phyloP scores from a whole-genome alignment of 2,888 invertebrate species.

The Macrophya annulata region DNA sequence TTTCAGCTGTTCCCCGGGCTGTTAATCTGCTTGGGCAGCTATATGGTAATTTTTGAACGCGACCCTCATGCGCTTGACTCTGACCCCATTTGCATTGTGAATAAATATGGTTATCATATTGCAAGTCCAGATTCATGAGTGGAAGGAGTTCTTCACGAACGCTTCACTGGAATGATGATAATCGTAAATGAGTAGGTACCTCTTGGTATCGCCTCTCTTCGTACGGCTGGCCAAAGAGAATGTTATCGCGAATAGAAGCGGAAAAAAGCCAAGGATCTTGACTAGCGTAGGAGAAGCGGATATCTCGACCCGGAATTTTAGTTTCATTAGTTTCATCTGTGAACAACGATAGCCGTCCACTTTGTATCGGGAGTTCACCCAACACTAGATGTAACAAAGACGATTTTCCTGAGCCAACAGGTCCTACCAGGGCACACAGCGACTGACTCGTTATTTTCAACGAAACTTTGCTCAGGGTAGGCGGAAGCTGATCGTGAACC shows the following conservation, averaged over 20 bases:
- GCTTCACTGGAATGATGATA: too few relatives aligned
- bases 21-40: too few relatives aligned
- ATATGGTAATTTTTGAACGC: too few relatives aligned
- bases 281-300: conserved; percentile 78
- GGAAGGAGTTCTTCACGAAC: too few relatives aligned
- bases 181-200: conserved; percentile 70
- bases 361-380: background rate
- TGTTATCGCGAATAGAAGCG: conserved; percentile 90
- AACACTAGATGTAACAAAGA: conserved; percentile 22
- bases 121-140: too few relatives aligned
- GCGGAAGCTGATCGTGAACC: conserved; percentile 70
- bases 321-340: background rate
- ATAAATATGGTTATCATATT: too few relatives aligned
- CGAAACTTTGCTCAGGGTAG: conserved; percentile 80
- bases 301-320: conserved; percentile 62
- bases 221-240: conserved; percentile 90
- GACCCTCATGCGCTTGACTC: too few relatives aligned
- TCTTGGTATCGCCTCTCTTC: conserved; percentile 83
- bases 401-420: conserved; percentile 86
- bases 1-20: too few relatives aligned
- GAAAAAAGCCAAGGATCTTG: conserved; percentile 81
- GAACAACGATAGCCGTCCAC: background rate
- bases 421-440: conserved; percentile 83
- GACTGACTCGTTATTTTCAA: conserved; percentile 78
- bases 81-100: too few relatives aligned